Conservation (phyloP, 2,113 vertebrate species). For the Tragelaphus imberbis region DNA sequence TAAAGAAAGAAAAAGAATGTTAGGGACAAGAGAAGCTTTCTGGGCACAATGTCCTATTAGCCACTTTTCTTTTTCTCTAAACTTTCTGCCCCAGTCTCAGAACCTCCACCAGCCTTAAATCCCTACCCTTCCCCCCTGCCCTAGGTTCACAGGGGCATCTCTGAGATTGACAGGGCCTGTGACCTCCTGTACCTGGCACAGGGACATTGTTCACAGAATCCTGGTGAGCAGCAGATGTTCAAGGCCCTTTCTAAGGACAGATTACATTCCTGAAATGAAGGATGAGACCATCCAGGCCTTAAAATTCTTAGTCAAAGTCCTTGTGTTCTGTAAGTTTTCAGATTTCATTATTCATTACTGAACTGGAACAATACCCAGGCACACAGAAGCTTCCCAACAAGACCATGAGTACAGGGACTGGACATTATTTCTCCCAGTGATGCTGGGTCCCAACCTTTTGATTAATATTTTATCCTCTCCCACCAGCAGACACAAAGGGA, state of each 20-base stretch:
- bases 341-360: background rate
- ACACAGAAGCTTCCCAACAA: background rate
- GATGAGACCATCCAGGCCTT: background rate
- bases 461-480: background rate
- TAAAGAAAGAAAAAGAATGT: background rate
- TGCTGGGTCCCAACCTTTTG: background rate
- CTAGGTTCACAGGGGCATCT: background rate
- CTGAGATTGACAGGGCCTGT: background rate
- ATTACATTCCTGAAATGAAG: background rate
- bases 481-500: background rate
- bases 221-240: background rate
- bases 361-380: background rate
- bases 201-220: background rate
- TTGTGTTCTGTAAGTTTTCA: background rate
- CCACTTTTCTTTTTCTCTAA: background rate
- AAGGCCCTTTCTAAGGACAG: background rate
- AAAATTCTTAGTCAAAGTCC: background rate
- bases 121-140: rapidly evolving
- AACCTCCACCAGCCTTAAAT: background rate
- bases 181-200: background rate
- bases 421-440: background rate
- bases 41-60: background rate
- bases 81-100: background rate
- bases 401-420: background rate
- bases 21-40: background rate